Evolutionary conservation across 2,797 vertebrate species (phyloP), one percentile per base, ranked within the genome.

Genomic region (Chromis chromis): DNA sequence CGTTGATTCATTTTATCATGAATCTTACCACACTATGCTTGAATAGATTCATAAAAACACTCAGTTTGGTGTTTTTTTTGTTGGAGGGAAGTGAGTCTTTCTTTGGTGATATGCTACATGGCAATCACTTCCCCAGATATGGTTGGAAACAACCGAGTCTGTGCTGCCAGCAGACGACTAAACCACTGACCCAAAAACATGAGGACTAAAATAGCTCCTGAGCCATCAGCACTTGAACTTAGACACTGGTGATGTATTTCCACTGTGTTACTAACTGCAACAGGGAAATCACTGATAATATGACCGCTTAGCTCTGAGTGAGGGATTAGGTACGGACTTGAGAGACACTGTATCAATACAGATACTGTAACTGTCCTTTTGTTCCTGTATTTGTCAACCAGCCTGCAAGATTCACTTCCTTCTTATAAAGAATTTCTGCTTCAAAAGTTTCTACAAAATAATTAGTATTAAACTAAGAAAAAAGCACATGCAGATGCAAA

Each of bases 111-210:
- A 19, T 46, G 19, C 3, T 11, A 22, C 31, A 42, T 19, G 19
- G 9, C 14, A 27, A 55, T 50, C 59, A 62, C 64, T 19, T 46
- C 5, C 52, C 40, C n/a, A 7, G n/a, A 60, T 55, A 4, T 4
- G 49, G 33, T 33, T 39, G 21, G 62, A 9, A 36, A 55, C 25
- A 31, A 78, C 53, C 1, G 36, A 36, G 33, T 36, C 21, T 40
- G 50, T 12, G 2, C 57, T 19, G 65, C 22, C n/a, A 33, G 53
- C 57, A 60, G 42, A 63, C 4, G 21, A 64, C 58, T 69, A 49
- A 74, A 75, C 48, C 75, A 46, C 46, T 81, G 72, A 86, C 81
- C 69, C 50, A 36, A 21, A 78, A 78, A 65, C 54, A 69, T 56
- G 33, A 67, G 39, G 71, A 65, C 49, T 66, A 56, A 81, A 84